phyloP scores from a whole-genome alignment of 2,797 vertebrate genomes.

The Scolopax bukidnonensis region DNA sequence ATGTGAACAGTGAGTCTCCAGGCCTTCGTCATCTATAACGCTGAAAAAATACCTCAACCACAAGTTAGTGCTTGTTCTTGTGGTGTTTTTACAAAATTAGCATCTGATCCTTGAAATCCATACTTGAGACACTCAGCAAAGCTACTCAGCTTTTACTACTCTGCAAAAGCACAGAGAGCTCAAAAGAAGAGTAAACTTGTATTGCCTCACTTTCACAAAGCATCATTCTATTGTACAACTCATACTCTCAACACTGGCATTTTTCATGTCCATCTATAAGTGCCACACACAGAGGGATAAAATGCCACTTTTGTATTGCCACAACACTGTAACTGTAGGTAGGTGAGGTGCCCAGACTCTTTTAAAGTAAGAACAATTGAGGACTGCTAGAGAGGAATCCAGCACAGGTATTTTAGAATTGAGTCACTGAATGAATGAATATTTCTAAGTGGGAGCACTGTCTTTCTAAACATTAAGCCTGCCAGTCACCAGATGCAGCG shows the following conservation, averaged over 20 bases:
- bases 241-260: not conserved
- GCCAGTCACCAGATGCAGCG: not conserved
- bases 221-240: not conserved
- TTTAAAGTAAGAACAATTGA: not conserved
- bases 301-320: not conserved
- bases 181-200: not conserved
- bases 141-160: not conserved
- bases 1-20: not conserved
- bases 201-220: not conserved
- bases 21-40: not conserved
- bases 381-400: not conserved
- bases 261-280: not conserved
- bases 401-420: not conserved
- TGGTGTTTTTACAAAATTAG: not conserved
- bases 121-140: not conserved
- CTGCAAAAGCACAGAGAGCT: not conserved
- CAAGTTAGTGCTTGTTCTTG: not conserved
- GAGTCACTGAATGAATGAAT: not conserved
- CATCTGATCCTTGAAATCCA: not conserved
- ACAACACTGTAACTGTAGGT: not conserved
- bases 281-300: not conserved
- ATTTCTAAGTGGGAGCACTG: not conserved
- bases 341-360: not conserved
- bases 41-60: not conserved
- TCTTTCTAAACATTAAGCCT: not conserved